phyloP scores from a whole-genome alignment of 2,888 invertebrate genomes.

The Sicus ferrugineus region DNA sequence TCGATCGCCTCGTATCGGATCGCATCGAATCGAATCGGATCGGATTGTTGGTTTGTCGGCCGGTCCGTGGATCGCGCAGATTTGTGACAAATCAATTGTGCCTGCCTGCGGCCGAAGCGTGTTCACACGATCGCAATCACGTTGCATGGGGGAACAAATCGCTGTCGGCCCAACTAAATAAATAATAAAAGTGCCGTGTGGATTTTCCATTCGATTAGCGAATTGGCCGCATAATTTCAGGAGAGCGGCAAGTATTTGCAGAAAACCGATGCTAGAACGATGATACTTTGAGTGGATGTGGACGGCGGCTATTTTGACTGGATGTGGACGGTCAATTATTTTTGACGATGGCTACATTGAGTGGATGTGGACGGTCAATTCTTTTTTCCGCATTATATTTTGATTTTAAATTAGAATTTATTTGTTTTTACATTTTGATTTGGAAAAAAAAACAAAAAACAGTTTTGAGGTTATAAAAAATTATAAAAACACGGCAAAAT shows the following conservation, averaged over 20 bases:
- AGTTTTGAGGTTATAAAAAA: too few relatives aligned
- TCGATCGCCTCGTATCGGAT: conserved; percentile 38
- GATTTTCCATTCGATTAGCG: conserved; percentile 9
- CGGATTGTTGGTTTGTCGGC: neutral
- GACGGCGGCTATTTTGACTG: too few relatives aligned
- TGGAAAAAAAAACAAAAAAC: too few relatives aligned
- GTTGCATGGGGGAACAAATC: conserved; percentile 31
- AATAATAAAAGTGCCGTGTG: conserved; percentile 16
- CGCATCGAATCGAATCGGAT: neutral
- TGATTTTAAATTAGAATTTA: too few relatives aligned
- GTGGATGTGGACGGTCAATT: too few relatives aligned
- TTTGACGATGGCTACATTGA: too few relatives aligned
- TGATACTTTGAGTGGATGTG: neutral
- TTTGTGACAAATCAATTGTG: conserved; percentile 61
- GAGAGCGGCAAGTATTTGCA: conserved; percentile 31
- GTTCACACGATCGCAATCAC: conserved; percentile 43
- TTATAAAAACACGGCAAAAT: too few relatives aligned
- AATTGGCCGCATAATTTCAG: conserved; percentile 28
- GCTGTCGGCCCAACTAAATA: conserved; percentile 18
- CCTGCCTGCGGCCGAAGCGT: conserved; percentile 48
- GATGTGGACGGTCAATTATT: too few relatives aligned
- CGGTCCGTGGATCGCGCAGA: conserved; percentile 8
- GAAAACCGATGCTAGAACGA: conserved; percentile 4
- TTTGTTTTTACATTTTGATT: too few relatives aligned
- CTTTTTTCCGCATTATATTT: too few relatives aligned